These are phyloP conservation scores for Penaeus chinensis DNA, from an alignment of 1,140 invertebrate species.

Conservation along the genomic window DNA sequence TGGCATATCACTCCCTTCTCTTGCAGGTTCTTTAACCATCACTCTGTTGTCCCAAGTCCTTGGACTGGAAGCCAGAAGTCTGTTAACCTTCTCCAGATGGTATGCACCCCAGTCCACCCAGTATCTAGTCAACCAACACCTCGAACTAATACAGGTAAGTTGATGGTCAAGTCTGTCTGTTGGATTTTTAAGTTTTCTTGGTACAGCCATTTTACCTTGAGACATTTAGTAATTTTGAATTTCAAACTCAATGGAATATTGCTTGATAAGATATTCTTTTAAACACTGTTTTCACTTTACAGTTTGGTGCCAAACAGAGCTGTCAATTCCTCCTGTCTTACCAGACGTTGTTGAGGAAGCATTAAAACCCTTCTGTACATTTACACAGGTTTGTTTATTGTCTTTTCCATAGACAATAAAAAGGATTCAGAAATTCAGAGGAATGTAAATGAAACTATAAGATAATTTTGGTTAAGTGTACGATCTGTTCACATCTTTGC, in stretches of 20 bases:
- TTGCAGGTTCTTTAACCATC: conserved; percentile 39
- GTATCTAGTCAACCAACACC: conserved; percentile 3
- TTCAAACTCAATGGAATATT: background rate
- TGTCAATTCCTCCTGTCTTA: conserved; percentile 35
- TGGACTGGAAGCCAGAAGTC: conserved; percentile 49
- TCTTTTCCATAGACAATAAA: background rate
- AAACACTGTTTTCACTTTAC: background rate
- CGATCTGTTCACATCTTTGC: too few relatives aligned
- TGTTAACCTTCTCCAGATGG: conserved; percentile 33
- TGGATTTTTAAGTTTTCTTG: background rate
- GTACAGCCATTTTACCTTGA: background rate
- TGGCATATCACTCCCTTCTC: too few relatives aligned
- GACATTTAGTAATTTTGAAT: background rate
- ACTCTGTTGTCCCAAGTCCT: conserved; percentile 47
- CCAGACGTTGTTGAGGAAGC: conserved; percentile 44
- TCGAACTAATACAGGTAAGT: conserved; percentile 19
- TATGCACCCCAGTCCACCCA: conserved; percentile 14
- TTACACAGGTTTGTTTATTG: conserved; percentile 41
- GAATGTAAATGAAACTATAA: too few relatives aligned
- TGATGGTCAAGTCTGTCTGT: background rate
- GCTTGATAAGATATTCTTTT: background rate
- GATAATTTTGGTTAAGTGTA: too few relatives aligned
- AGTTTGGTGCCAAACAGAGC: conserved; percentile 56
- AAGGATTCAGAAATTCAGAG: too few relatives aligned
- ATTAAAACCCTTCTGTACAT: conserved; percentile 47